Percentiles rank a stretch among this genome's conserved stretches.
These are phyloP conservation scores for fruit fly (Drosophila melanogaster) DNA, from an alignment of 1,140 invertebrate genomes.

Conservation along the genomic window Release_6_plus_ISO1_MT NT_033779.5:21234501-21235000, in stretches of 20 bases:
- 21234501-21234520: conserved; percentile 58
- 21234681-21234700: conserved; percentile 49
- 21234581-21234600: conserved; percentile 30
- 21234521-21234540: conserved; percentile 40
- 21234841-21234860: conserved; percentile 22
- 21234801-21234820: neutral
- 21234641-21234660: conserved; percentile 64
- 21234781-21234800: conserved; percentile 12
- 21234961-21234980: no score
- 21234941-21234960: no score
- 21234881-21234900: conserved; percentile 25
- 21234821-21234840: conserved; percentile 7
- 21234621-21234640: conserved; percentile 43
- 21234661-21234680: conserved; percentile 55
- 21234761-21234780: conserved; percentile 48
- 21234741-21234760: neutral
- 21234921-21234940: no score
- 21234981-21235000: no score
- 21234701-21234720: conserved; percentile 31
- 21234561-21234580: conserved; percentile 55
- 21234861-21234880: conserved; percentile 67
- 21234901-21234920: neutral
- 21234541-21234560: conserved; percentile 34
- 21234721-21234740: conserved; percentile 2
- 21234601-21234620: conserved; percentile 39